Evolutionary conservation across 2,113 vertebrate genomes (phyloP), one percentile per base, ranked within the genome.

Genomic region (Zootoca vivipara): DNA sequence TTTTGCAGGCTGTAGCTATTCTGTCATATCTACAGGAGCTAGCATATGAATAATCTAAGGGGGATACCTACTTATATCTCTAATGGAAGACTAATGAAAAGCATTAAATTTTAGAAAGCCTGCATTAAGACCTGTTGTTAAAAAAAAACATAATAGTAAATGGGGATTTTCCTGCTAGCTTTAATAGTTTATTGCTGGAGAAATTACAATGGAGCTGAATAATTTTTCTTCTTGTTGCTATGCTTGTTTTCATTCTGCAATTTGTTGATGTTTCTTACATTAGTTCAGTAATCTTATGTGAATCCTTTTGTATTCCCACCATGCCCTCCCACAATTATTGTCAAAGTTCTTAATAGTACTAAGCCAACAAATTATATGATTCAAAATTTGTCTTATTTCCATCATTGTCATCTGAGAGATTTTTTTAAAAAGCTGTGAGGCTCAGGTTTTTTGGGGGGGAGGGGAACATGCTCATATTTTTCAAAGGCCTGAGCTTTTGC

Each of bases 1-100:
- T 92, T 95, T 96, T 93, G 92, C 95, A 96, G 91, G 96, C 93
- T 93, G 92, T 95, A 95, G 94, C 92, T 96, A 82, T 96, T 96
- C 96, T 96, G 93, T 96, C 96, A 92, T 94, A 95, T 91, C 94
- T 96, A 86, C 91, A 87, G 93, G 93, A 97, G 90, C 89, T 78
- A 92, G 85, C 77, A 35, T 88, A 89, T 94, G 93, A 96, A 93
- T 97, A 96, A 96, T 94, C 92, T 94, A 92, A 95, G 93, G 94
- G 92, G 92, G 95, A 95, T 92, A 92, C 90, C 93, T 95, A 90
- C 86, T 95, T 95, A 93, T 24, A 86, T 95, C 86, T 96, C 89
- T 95, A 91, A 95, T 94, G 88, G 93, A 90, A 95, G 91, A 92
- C 90, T 97, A 95, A 96, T 95, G 91, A 80, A 88, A 95, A 82